Evolutionary conservation across 1,140 invertebrate species (phyloP).

Genomic region (Stenopsyche tienmushanensis): DNA sequence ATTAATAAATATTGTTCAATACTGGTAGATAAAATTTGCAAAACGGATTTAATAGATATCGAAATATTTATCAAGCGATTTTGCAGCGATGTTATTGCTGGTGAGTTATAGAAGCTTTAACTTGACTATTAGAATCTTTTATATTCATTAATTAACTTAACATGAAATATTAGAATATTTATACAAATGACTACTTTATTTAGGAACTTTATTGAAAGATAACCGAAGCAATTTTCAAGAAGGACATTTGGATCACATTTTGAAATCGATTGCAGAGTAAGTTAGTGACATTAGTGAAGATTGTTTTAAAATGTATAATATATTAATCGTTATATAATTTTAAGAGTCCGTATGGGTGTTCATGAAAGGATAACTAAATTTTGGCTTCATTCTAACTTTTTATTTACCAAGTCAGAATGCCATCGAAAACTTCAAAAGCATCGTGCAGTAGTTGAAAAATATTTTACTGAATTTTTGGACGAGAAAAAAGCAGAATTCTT

Average conservation of each 20-base stretch:
- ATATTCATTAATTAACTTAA: background rate
- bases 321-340: background rate
- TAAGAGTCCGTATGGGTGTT: background rate
- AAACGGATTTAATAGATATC: background rate
- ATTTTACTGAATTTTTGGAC: background rate
- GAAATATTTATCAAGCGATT: background rate
- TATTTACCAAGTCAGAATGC: background rate
- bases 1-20: background rate
- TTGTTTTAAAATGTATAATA: conserved; percentile 1
- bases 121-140: background rate
- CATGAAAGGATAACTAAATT: conserved; percentile 7
- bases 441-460: background rate
- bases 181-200: background rate
- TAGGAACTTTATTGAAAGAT: conserved; percentile 10
- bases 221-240: background rate
- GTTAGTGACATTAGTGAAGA: background rate
- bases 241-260: background rate
- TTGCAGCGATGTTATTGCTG: background rate
- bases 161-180: background rate
- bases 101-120: conserved; percentile 11
- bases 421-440: background rate
- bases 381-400: conserved; percentile 13
- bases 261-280: background rate
- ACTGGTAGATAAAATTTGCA: background rate
- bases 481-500: conserved; percentile 6